A percentile compares a stretch with the other conserved stretches of the same genome.
Evolutionary conservation across 2,888 invertebrate genomes (phyloP).

Genomic region (Empis livida): DNA sequence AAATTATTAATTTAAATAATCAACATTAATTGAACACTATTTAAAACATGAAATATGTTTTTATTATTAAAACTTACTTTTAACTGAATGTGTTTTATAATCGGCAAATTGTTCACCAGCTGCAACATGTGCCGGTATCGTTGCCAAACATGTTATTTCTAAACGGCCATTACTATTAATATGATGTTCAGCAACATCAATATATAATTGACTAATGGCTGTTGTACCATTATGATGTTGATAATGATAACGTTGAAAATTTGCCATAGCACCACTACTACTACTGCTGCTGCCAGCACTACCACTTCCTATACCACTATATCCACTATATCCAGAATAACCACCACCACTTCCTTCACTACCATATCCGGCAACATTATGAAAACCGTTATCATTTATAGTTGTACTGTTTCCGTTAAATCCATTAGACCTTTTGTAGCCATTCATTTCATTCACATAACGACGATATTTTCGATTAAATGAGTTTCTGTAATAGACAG

Average conservation of each 20-base stretch:
- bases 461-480: constrained; percentile 32
- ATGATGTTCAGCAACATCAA: constrained; percentile 58
- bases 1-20: not conserved
- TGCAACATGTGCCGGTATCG: constrained; percentile 62
- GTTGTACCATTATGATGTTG: constrained; percentile 23
- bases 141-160: constrained; percentile 61
- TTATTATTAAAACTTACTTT: constrained; percentile 47
- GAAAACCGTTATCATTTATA: constrained; percentile 3
- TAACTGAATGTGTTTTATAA: constrained; percentile 55
- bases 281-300: constrained; percentile 13
- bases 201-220: constrained; percentile 56
- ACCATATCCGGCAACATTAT: not conserved
- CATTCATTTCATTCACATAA: constrained; percentile 27
- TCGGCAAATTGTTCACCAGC: constrained; percentile 62
- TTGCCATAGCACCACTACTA: constrained; percentile 1
- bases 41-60: too few relatives aligned
- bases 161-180: constrained; percentile 55
- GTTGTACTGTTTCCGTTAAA: constrained; percentile 20
- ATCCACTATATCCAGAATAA: constrained; percentile 23
- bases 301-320: constrained; percentile 25
- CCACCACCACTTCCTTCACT: constrained; percentile 7
- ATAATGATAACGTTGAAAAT: constrained; percentile 1
- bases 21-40: too few relatives aligned
- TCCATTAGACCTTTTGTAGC: constrained; percentile 20
- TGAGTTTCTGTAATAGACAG: constrained; percentile 23